Conservation (phyloP, 2,113 vertebrate species). For the Malurus cyaneus region DNA sequence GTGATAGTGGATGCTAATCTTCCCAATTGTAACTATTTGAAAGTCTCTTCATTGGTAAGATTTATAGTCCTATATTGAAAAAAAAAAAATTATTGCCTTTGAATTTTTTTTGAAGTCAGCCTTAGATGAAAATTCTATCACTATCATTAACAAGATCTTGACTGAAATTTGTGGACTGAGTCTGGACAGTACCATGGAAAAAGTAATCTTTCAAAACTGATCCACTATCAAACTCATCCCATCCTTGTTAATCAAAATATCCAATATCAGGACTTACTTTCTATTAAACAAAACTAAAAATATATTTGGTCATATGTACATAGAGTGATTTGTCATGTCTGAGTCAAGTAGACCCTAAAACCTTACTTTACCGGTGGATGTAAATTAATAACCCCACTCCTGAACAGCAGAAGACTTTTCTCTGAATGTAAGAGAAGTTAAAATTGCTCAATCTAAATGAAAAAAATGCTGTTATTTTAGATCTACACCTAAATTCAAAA, state of each 20-base stretch:
- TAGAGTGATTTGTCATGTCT: not conserved
- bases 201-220: not conserved
- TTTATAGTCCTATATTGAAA: not conserved
- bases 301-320: fast-evolving
- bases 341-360: not conserved
- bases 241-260: not conserved
- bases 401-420: not conserved
- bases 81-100: not conserved
- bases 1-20: not conserved
- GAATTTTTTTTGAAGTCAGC: not conserved
- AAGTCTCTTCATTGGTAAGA: not conserved
- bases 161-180: not conserved
- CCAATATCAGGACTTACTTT: not conserved
- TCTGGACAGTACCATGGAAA: not conserved
- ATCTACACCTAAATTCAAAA: not conserved
- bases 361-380: not conserved
- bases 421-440: not conserved
- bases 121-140: not conserved
- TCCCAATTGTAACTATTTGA: not conserved
- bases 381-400: not conserved
- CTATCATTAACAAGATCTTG: not conserved
- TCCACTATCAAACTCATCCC: not conserved
- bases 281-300: not conserved
- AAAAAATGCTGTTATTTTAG: not conserved
- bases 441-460: not conserved